phyloP scores from a whole-genome alignment of 1,140 invertebrate species.

The Archegozetes longisetosus region DNA sequence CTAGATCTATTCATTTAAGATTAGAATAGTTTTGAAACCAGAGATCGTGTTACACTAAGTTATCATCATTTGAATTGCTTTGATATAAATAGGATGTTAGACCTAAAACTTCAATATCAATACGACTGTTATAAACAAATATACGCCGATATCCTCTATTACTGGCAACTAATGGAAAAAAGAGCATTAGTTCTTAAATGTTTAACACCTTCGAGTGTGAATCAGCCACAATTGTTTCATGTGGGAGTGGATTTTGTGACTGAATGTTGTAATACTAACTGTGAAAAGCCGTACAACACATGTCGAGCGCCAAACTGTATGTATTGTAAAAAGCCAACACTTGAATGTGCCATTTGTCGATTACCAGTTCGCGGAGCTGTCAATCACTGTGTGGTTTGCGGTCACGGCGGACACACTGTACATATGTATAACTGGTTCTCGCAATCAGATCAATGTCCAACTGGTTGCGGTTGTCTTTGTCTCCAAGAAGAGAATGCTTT shows the following conservation, averaged over 20 bases:
- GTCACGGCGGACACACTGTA: conserved; percentile 72
- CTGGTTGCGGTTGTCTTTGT: conserved; percentile 79
- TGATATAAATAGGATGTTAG: conserved; percentile 40
- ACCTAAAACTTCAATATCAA: conserved; percentile 38
- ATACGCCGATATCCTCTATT: conserved; percentile 74
- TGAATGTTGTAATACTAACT: conserved; percentile 5
- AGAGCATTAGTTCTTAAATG: conserved; percentile 66
- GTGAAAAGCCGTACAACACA: background rate
- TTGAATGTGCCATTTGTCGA: conserved; percentile 67
- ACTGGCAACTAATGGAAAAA: conserved; percentile 62
- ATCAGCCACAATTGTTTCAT: conserved; percentile 24
- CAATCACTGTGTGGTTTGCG: conserved; percentile 26
- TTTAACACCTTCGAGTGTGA: conserved; percentile 37
- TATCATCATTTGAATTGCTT: too few relatives aligned
- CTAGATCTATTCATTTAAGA: background rate
- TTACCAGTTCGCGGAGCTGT: conserved; percentile 55
- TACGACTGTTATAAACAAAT: conserved; percentile 72
- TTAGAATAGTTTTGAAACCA: too few relatives aligned
- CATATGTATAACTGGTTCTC: conserved; percentile 67
- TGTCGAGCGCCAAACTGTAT: conserved; percentile 37
- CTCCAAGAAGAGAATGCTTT: conserved; percentile 25
- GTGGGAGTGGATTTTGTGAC: conserved; percentile 7
- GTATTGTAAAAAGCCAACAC: conserved; percentile 48
- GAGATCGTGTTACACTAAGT: too few relatives aligned
- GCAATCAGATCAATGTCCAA: conserved; percentile 44